Conservation (phyloP, 1,140 invertebrate species). For the Antheraea mylitta region DNA sequence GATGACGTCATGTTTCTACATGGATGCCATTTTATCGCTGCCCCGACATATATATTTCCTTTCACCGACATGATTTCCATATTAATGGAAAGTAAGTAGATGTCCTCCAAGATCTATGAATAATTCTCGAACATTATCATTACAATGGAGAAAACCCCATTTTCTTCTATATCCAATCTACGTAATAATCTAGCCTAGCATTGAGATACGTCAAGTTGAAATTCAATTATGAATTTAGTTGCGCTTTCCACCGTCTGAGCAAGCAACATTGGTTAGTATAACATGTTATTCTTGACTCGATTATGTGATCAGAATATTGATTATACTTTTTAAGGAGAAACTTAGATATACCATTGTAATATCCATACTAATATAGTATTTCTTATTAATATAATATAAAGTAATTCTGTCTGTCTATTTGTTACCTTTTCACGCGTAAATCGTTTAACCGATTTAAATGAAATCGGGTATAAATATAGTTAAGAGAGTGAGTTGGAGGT, state of each 20-base stretch:
- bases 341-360: background rate
- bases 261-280: background rate
- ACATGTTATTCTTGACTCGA: background rate
- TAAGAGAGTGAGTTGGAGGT: no score
- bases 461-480: no score
- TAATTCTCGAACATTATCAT: constrained; percentile 4
- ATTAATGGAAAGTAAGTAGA: background rate
- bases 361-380: background rate
- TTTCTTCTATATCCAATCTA: background rate
- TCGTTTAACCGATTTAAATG: no score
- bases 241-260: background rate
- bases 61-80: no score
- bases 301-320: background rate
- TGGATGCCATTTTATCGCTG: no score
- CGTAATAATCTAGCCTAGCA: background rate
- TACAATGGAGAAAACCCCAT: background rate
- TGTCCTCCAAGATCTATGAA: background rate
- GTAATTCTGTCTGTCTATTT: no score
- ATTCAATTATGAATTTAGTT: background rate
- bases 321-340: background rate
- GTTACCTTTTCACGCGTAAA: no score
- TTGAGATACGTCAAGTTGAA: background rate
- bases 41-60: no score
- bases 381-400: no score
- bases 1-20: no score